Percentiles rank a stretch among this genome's conserved stretches.
Conservation (phyloP, 2,113 vertebrate species). For the Bolborhynchus lineola region DNA sequence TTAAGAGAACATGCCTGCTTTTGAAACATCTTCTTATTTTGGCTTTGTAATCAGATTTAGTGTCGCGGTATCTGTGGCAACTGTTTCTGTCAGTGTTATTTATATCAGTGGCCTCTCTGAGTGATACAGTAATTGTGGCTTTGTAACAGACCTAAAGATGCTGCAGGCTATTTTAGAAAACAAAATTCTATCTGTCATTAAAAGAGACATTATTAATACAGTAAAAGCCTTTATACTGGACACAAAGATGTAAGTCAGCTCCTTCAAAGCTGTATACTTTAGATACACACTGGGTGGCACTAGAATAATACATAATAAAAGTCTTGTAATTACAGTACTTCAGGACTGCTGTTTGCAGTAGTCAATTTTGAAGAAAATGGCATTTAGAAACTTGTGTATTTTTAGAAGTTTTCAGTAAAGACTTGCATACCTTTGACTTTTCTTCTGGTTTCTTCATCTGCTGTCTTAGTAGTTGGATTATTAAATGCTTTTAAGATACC, state of each 20-base stretch:
- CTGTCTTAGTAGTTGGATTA: conserved; percentile 95
- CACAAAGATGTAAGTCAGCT: not conserved
- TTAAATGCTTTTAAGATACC: conserved; percentile 96
- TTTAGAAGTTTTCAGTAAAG: not conserved
- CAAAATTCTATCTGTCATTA: not conserved
- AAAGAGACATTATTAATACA: not conserved
- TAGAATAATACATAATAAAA: conserved; percentile 49
- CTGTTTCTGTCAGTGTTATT: not conserved
- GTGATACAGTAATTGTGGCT: not conserved
- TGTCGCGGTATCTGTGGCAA: not conserved
- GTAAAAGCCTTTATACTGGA: not conserved
- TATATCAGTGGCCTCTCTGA: not conserved
- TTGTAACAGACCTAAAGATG: not conserved
- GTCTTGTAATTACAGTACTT: not conserved
- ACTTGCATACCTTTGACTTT: conserved; percentile 90
- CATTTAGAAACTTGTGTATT: not conserved
- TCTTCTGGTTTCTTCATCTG: conserved; percentile 93
- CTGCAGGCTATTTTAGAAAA: not conserved
- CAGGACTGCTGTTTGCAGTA: not conserved
- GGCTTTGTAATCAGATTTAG: not conserved
- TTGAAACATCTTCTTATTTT: not conserved
- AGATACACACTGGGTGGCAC: conserved; percentile 79
- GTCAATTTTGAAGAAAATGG: not conserved
- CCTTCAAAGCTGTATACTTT: not conserved
- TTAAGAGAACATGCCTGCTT: not conserved